These are phyloP conservation scores for Oryzaephilus surinamensis DNA, from an alignment of 1,140 invertebrate genomes.

Conservation along the genomic window DNA sequence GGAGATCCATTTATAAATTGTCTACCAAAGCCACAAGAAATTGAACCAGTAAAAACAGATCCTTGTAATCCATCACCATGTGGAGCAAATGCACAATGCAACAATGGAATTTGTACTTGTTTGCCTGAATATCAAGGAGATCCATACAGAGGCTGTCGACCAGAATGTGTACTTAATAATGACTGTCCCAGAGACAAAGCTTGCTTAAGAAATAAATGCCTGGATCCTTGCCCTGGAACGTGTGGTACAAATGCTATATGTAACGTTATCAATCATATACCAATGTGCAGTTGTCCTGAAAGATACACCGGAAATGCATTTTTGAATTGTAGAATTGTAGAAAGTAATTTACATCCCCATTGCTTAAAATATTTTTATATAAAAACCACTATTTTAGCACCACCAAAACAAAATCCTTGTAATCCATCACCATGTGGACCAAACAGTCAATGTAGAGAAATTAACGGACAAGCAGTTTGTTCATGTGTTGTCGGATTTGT, in stretches of 20 bases:
- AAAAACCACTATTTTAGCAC: conserved; percentile 34
- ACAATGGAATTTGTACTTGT: conserved; percentile 63
- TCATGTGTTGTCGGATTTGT: conserved; percentile 53
- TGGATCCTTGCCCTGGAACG: conserved; percentile 58
- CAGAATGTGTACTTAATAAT: conserved; percentile 61
- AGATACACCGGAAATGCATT: conserved; percentile 57
- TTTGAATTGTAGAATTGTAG: conserved; percentile 43
- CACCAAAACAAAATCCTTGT: conserved; percentile 43
- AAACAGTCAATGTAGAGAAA: conserved; percentile 47
- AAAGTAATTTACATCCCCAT: conserved; percentile 36
- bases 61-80: conserved; percentile 66
- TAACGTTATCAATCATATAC: conserved; percentile 51
- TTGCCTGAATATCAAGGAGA: conserved; percentile 64
- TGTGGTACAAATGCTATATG: conserved; percentile 59
- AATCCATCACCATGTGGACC: conserved; percentile 51
- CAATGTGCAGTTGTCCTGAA: conserved; percentile 48
- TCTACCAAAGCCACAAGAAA: conserved; percentile 34
- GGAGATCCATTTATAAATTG: conserved; percentile 63
- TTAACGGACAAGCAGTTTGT: conserved; percentile 55
- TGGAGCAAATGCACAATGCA: conserved; percentile 64
- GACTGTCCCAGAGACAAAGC: conserved; percentile 56
- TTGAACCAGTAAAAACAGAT: conserved; percentile 30
- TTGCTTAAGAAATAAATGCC: conserved; percentile 58
- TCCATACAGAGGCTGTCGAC: conserved; percentile 60
- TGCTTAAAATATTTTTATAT: conserved; percentile 8